Evolutionary conservation across 2,797 vertebrate species (phyloP).

Genomic region (Darevskia mixta): DNA sequence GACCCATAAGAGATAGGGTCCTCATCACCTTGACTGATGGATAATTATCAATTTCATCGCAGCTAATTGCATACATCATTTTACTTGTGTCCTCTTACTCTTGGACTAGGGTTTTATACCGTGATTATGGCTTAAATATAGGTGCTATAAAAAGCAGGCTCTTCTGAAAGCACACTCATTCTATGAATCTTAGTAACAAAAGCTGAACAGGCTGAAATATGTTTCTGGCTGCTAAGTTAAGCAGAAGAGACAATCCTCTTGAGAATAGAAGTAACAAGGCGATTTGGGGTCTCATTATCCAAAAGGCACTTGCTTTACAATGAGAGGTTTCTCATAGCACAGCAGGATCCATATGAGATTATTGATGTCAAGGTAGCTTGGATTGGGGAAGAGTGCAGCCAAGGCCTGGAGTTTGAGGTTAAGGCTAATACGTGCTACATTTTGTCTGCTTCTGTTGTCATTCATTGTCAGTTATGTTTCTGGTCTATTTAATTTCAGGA

Average conservation of each 20-base stretch:
- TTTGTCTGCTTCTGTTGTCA: background rate
- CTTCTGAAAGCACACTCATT: conserved; percentile 8
- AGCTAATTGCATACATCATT: conserved; percentile 24
- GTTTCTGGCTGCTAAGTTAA: background rate
- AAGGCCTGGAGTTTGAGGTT: background rate
- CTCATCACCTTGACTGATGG: conserved; percentile 3
- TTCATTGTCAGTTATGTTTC: background rate
- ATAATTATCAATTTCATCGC: background rate
- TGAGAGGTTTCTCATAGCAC: background rate
- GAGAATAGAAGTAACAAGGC: background rate
- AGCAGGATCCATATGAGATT: background rate
- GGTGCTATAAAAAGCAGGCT: conserved; percentile 26
- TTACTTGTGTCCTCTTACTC: background rate
- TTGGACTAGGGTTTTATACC: conserved; percentile 23
- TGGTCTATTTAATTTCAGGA: too few species aligned
- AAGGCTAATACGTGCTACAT: background rate
- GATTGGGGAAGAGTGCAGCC: background rate
- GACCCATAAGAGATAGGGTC: too few species aligned
- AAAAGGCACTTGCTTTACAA: conserved; percentile 19
- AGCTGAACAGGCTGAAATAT: background rate
- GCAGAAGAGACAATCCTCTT: background rate
- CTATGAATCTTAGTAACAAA: background rate
- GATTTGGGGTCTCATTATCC: background rate
- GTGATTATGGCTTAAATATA: conserved; percentile 33
- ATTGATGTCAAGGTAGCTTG: background rate